Evolutionary conservation across 1,140 invertebrate genomes (phyloP), one percentile per base, ranked within the genome.

Genomic region (Sipha flava): DNA sequence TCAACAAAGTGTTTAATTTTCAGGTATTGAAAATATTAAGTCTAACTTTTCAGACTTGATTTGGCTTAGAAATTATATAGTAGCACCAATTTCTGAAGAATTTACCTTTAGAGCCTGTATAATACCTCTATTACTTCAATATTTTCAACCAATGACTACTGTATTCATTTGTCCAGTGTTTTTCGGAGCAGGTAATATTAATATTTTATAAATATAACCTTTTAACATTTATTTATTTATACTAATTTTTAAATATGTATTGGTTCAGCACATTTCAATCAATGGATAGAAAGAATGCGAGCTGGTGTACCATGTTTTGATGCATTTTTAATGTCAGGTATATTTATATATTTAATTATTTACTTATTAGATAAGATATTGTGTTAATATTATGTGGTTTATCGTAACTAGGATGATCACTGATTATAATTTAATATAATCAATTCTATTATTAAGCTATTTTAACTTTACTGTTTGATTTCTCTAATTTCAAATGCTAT

Each of bases 51-150:
- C 37, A 82, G 93, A 93, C 84, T 87, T 95, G 72, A 90, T 94
- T 23, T 97, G 94, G 94, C 88, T 95, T 82, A 89, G 95, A 81
- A 96, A 95, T 85, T 91, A 95, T 85, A 85, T 98, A 45, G 93
- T 97, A 82, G 96, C 95, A 14, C 96, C 96, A 14, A 84, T 98
- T 37, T 95, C 95, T 80, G 96, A 98, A 87, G 96, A 98, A 85
- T 96, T 96, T 87, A 95, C 95, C 5, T 97, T 95, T 85, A 88
- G 96, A 82, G 94, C 95, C 0, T 98, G 95, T 84, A 97, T 98
- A 94, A 87, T 98, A 84, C 95, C 95, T 31, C 85, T 97, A 21
- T 86, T 98, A 14, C 85, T 97, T 80, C 93, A 95, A 84, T 93
- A 92, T 85, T 91, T 95, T 82, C 86, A 89, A n/a, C 91, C 91